These are phyloP conservation scores for Machaerirhynchus nigripectus DNA, from an alignment of 2,113 vertebrate species.

Conservation along the genomic window DNA sequence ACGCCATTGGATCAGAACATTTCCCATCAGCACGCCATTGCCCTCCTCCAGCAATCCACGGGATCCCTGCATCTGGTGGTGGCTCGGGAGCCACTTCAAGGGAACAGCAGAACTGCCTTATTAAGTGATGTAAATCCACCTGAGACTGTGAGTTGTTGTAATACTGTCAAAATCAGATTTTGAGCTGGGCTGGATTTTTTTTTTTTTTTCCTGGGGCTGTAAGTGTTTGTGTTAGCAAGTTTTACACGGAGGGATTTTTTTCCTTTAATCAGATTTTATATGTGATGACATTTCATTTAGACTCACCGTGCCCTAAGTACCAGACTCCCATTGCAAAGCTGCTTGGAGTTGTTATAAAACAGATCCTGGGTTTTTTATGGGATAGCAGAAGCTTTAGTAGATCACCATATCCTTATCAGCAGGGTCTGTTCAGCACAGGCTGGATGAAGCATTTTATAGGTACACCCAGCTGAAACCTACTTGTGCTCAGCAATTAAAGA, in stretches of 20 bases:
- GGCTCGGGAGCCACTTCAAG: constrained; percentile 73
- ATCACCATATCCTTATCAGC: not conserved
- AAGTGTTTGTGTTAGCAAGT: not conserved
- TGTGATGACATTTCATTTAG: not conserved
- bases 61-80: constrained; percentile 86
- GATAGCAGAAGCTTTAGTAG: constrained; percentile 19
- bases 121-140: constrained; percentile 31
- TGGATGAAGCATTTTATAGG: not conserved
- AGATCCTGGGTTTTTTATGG: constrained; percentile 20
- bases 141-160: constrained; percentile 71
- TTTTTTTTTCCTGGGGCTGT: not conserved
- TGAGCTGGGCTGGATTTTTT: not conserved
- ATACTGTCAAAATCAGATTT: not conserved
- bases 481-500: constrained; percentile 21
- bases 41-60: constrained; percentile 86
- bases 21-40: constrained; percentile 88
- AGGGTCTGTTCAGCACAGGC: not conserved
- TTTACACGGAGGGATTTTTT: not conserved
- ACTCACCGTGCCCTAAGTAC: not conserved
- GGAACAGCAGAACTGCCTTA: constrained; percentile 22
- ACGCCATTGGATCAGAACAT: constrained; percentile 84
- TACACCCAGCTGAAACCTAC: not conserved
- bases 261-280: not conserved
- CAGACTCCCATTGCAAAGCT: not conserved
- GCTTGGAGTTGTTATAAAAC: not conserved